phyloP scores from a whole-genome alignment of 2,888 invertebrate genomes.

The Eristalinus sepulchralis region DNA sequence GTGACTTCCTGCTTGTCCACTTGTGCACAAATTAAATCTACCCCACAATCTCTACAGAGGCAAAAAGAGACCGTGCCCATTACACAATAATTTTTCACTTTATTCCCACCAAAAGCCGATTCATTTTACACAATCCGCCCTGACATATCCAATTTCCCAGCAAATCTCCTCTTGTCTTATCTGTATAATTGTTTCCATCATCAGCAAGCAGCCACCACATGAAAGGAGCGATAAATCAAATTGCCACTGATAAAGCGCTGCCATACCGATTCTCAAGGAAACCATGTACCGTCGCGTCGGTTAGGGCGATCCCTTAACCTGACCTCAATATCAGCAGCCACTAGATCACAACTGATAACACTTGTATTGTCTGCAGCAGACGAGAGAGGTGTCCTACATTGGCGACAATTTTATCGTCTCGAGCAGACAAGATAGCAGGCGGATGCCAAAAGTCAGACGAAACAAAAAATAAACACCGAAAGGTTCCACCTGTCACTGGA shows the following conservation, averaged over 20 bases:
- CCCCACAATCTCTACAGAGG: too few relatives aligned
- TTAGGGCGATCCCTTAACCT: neutral
- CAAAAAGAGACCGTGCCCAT: too few relatives aligned
- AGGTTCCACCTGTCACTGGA: conserved; percentile 15
- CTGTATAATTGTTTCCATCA: neutral
- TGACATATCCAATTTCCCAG: neutral
- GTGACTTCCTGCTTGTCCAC: too few relatives aligned
- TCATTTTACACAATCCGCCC: neutral
- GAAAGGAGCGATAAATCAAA: conserved; percentile 18
- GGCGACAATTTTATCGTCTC: conserved; percentile 12
- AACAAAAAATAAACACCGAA: neutral
- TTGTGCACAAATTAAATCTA: too few relatives aligned
- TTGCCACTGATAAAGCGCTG: conserved; percentile 23
- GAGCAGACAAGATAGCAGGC: neutral
- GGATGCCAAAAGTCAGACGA: conserved; percentile 22
- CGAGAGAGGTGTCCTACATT: neutral
- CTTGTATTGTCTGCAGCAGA: neutral
- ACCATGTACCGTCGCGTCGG: neutral
- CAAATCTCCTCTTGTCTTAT: neutral
- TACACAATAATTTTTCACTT: too few relatives aligned
- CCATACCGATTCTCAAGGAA: neutral
- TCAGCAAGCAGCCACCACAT: neutral
- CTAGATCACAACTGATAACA: conserved; percentile 18
- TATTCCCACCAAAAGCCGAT: neutral
- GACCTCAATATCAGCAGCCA: neutral